Base-by-base conservation (phyloP, 1,140 invertebrate species). In the Megalopta genalis region DNA sequence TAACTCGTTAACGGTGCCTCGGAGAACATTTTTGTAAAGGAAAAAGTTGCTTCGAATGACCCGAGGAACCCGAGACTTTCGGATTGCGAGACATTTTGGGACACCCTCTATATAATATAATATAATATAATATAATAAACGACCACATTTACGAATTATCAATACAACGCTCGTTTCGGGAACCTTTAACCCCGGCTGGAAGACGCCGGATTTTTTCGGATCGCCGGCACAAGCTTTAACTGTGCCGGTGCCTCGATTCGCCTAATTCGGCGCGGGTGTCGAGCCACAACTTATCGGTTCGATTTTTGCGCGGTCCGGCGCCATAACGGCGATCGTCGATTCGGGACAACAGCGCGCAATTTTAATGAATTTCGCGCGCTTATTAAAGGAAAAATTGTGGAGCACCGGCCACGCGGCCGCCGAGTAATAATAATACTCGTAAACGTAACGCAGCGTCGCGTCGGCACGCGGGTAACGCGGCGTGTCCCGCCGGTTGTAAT, bases 381-480 rank as follows among this genome's bases (percentile, higher is more conserved):
- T 73, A 73, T 73, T 73, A 64, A 49, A 27, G 25, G 7, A 49
- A 64, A 64, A 64, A 49, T 4, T 21, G 27, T 32, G 32, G 1
- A 4, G n/a, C n/a, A 16, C 71, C 49, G 64, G 23, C 39, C 25
- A 21, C 2, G 46, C 21, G 27, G 14, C 18, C 42, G 27, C 37
- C 2, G 37, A n/a, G 25, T 46, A 12, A 46, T 67, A 59, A 67
- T 75, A 75, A 67, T 75, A 66, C 64, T 46, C 39, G 39, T 66
- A 59, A 66, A 75, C 63, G 73, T 59, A 57, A 75, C 49, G 42
- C 12, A 9, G 42, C 16, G 49, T 52, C 9, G 46, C 46, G 32
- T 46, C 63, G 59, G 21, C 2, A 12, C n/a, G 64, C 42, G 14
- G 54, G 39, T 46, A 46, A 12, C 39, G 12, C 39, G 12, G 39